Base-by-base conservation (phyloP, 2,797 vertebrate genomes). In the Hypotaenidia philippensis region DNA sequence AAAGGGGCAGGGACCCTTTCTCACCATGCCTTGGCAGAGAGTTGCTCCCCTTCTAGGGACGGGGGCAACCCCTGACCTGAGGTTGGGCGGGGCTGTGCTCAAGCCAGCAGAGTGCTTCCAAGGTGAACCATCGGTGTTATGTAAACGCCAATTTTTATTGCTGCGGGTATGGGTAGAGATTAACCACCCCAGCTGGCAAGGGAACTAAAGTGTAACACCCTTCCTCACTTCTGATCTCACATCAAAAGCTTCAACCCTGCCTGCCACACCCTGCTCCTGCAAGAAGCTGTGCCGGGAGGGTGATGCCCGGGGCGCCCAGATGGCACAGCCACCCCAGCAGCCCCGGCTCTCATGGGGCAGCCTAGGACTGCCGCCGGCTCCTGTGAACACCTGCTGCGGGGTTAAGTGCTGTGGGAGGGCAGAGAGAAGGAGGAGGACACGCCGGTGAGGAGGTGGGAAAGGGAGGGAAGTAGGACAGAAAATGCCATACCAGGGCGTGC, bases 321-420 rank as follows among this genome's bases (percentile, higher is more conserved):
- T 32, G 69, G 61, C 72, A 63, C 0, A 0, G 64, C 15, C 63
- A 23, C 36, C 29, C 19, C 53, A 26, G 38, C 1, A 4, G 13
- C 27, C 34, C n/a, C 0, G 0, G 18, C 26, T 18, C 63, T 13
- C 0, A 0, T 1, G 3, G 63, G 60, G 17, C 53, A 55, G 8
- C 7, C 27, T 1, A 0, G 19, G 23, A 31, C 25, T 57, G 45
- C 50, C 4, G 32, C 45, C 3, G 1, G 21, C 26, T 10, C 78
- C 15, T 27, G 44, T n/a, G 38, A 26, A n/a, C 47, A 36, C 22
- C 27, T 72, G n/a, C 65, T 29, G 3, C 4, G 32, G 55, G 5
- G 21, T 38, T 86, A 1, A 0, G 14, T 38, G 22, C n/a, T n/a
- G 68, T 0, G 0, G 41, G 69, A 87, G 45, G 23, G 22, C 18